These are phyloP conservation scores for fruit fly (Drosophila melanogaster) DNA, from an alignment of 1,140 invertebrate genomes.

Conservation along the genomic window Release_6_plus_ISO1_MT NT_037436.4:10584001-10584500, in stretches of 20 bases:
- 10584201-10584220: constrained; percentile 56
- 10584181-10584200: constrained; percentile 57
- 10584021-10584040: constrained; percentile 5
- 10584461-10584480: constrained; percentile 67
- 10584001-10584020: background rate
- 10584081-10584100: constrained; percentile 60
- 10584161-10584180: constrained; percentile 59
- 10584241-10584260: constrained; percentile 59
- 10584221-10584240: constrained; percentile 47
- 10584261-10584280: constrained; percentile 70
- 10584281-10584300: constrained; percentile 48
- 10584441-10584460: constrained; percentile 83
- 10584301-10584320: constrained; percentile 16
- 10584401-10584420: constrained; percentile 64
- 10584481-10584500: constrained; percentile 56
- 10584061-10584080: constrained; percentile 70
- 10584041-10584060: constrained; percentile 33
- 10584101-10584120: constrained; percentile 48
- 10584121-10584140: constrained; percentile 51
- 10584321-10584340: constrained; percentile 51
- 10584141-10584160: constrained; percentile 39
- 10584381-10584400: constrained; percentile 74
- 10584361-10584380: constrained; percentile 75
- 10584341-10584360: constrained; percentile 77
- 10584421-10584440: constrained; percentile 79